phyloP scores from a whole-genome alignment of 2,113 vertebrate species.

The Syrmaticus mikado region DNA sequence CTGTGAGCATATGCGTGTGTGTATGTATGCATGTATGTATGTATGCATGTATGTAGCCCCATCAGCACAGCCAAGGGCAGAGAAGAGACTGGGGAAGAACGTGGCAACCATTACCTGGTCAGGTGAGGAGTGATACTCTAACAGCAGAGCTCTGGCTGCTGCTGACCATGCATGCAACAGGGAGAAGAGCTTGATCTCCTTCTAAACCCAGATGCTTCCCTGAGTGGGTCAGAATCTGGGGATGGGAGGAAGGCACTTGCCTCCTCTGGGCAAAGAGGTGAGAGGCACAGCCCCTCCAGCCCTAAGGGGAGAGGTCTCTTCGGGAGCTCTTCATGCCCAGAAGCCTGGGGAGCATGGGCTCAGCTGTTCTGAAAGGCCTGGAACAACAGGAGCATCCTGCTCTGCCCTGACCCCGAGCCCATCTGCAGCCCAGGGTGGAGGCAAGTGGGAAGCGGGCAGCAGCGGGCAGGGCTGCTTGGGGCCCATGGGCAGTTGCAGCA shows the following conservation, averaged over 20 bases:
- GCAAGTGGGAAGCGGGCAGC: background rate
- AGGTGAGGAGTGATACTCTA: background rate
- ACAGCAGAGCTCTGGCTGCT: background rate
- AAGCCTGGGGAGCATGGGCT: background rate
- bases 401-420: background rate
- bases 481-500: background rate
- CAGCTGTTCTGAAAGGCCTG: conserved; percentile 58
- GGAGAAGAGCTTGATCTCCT: background rate
- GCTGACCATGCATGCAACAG: background rate
- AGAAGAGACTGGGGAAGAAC: background rate
- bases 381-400: background rate
- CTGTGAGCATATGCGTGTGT: background rate
- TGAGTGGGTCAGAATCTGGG: background rate
- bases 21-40: background rate
- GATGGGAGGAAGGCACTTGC: too few species aligned
- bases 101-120: background rate
- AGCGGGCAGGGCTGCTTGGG: background rate
- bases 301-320: background rate
- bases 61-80: background rate
- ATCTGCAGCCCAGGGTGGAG: background rate
- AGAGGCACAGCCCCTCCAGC: background rate
- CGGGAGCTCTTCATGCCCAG: background rate
- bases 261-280: background rate
- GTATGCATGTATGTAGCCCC: background rate
- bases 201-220: background rate